phyloP scores from a whole-genome alignment of 2,888 invertebrate genomes.

The Cyrtodaria siliqua region DNA sequence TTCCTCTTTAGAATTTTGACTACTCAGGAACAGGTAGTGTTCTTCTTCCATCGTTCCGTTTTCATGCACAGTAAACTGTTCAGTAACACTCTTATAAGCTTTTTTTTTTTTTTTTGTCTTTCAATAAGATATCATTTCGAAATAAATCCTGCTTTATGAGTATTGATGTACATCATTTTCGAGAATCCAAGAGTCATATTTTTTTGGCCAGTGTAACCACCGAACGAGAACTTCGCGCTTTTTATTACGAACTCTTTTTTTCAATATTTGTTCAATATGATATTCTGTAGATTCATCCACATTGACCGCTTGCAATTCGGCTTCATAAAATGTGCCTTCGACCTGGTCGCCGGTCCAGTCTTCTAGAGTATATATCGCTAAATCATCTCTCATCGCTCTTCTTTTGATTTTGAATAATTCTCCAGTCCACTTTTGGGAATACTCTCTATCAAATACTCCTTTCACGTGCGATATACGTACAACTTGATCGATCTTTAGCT shows the following conservation, averaged over 20 bases:
- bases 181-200: constrained; percentile 38
- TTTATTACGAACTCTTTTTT: too few relatives aligned
- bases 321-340: constrained; percentile 44
- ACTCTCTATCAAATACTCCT: constrained; percentile 38
- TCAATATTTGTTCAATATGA: too few relatives aligned
- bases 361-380: constrained; percentile 32
- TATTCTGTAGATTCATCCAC: too few relatives aligned
- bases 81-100: too few relatives aligned
- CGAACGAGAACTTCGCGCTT: constrained; percentile 41
- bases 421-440: constrained; percentile 52
- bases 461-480: constrained; percentile 38
- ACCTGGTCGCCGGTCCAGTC: constrained; percentile 36
- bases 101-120: too few relatives aligned
- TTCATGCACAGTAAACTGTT: too few relatives aligned
- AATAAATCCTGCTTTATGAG: too few relatives aligned
- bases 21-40: too few relatives aligned
- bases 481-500: constrained; percentile 38
- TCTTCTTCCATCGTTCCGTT: too few relatives aligned
- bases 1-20: background rate
- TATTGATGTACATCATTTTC: constrained; percentile 12
- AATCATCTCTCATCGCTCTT: constrained; percentile 26
- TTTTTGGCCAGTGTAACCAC: constrained; percentile 59
- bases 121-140: too few relatives aligned
- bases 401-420: constrained; percentile 38
- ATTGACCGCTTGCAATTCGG: constrained; percentile 39